phyloP scores from a whole-genome alignment of 2,888 invertebrate species.

The Tridacna gigas region DNA sequence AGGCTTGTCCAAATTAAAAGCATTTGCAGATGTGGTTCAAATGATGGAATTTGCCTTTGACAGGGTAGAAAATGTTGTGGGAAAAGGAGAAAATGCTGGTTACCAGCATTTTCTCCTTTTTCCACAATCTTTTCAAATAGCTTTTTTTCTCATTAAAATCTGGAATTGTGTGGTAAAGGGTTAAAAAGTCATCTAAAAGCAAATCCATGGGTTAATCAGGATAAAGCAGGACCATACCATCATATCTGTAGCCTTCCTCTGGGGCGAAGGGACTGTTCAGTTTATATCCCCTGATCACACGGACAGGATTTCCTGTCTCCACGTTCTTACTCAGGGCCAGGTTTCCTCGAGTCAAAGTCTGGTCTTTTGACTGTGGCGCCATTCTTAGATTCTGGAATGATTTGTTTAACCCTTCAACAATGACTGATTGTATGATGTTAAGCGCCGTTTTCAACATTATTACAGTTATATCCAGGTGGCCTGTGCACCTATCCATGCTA shows the following conservation, averaged over 20 bases:
- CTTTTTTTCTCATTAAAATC: too few relatives aligned
- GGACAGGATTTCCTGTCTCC: slow-evolving; percentile 82
- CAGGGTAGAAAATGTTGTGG: neutral
- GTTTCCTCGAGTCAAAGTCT: slow-evolving; percentile 84
- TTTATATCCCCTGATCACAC: slow-evolving; percentile 85
- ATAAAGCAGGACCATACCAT: slow-evolving; percentile 74
- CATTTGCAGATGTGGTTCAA: too few relatives aligned
- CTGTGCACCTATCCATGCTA: too few relatives aligned
- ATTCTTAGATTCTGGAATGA: slow-evolving; percentile 83
- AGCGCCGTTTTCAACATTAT: too few relatives aligned
- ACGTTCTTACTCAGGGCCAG: slow-evolving; percentile 83
- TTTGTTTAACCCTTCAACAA: neutral
- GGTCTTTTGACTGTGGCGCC: slow-evolving; percentile 85
- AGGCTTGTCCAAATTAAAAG: too few relatives aligned
- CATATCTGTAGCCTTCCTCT: slow-evolving; percentile 85
- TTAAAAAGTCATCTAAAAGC: neutral
- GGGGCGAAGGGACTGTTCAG: slow-evolving; percentile 84
- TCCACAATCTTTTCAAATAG: neutral
- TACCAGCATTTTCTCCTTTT: neutral
- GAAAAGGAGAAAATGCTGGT: neutral
- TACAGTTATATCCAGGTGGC: too few relatives aligned
- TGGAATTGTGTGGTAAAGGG: neutral
- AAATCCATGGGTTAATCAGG: neutral
- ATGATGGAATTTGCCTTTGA: neutral
- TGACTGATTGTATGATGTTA: neutral